Evolutionary conservation across 2,888 invertebrate genomes (phyloP), one percentile per base, ranked within the genome.

Genomic region (Drosophila acutilabella): DNA sequence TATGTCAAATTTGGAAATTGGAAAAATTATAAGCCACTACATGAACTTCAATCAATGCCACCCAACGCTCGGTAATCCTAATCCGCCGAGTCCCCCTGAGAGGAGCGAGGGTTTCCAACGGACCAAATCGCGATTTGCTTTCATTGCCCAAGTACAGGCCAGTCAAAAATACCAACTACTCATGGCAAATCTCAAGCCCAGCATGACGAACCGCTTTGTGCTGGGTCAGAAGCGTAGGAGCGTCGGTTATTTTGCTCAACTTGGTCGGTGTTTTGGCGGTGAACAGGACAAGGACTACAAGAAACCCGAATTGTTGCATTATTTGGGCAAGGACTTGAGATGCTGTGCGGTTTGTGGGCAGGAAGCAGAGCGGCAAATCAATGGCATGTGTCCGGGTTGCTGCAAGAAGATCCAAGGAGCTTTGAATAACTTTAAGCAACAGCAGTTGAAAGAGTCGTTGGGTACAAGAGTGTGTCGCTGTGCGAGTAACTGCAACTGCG

Each of bases 11-110:
- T 76, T 71, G 14, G 64, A 57, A 33, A 57, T 69, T 52, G 60
- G 56, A 52, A 76, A 78, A 86, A 73, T 72, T 68, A 48, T 80
- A 78, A 60, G 51, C 74, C 84, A 88, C 68, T 65, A 61, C 42
- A 45, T 30, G 57, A 59, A 53, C 67, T 42, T 38, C n/a, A 51
- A 36, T 61, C 59, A 26, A 30, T 20, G 48, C 30, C 58, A 18
- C 2, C 14, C 4, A 59, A 48, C 40, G 33, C 26, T 18, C 18
- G 38, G 7, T 38, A 16, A 23, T 57, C n/a, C 13, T 20, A 45
- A 36, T n/a, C 44, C 7, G 5, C 0, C 13, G 8, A 13, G 13
- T 13, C 36, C 36, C 36, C 13, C 36, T 36, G 13, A 11, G 1
- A 44, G n/a, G 7, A 38, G 16, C 8, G 36, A 7, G 3, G 10